These are phyloP conservation scores for Alcedo quadribrachys DNA, from an alignment of 2,797 vertebrate species.

Conservation along the genomic window DNA sequence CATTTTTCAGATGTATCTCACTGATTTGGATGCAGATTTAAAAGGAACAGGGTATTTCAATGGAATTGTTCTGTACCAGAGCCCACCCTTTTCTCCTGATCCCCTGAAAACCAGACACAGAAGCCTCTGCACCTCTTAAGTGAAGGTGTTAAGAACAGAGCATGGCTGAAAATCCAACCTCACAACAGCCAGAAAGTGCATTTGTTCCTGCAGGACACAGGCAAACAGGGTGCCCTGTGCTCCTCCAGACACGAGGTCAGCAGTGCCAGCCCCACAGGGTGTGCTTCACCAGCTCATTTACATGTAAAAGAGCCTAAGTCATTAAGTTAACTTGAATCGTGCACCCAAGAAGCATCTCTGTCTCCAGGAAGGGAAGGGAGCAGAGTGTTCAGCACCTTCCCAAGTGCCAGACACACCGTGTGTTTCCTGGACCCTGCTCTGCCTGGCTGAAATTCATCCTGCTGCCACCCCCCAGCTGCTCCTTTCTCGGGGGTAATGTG, in stretches of 20 bases:
- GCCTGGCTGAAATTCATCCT: neutral
- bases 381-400: neutral
- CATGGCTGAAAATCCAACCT: neutral
- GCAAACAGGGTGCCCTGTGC: neutral
- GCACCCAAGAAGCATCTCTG: neutral
- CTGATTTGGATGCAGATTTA: neutral
- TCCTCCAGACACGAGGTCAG: conserved; percentile 58
- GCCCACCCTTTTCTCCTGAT: neutral
- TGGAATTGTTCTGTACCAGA: neutral
- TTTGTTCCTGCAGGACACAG: neutral
- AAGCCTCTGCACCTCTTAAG: neutral
- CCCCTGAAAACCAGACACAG: neutral
- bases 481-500: neutral
- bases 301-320: neutral
- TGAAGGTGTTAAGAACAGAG: neutral
- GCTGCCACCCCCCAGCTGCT: neutral
- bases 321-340: neutral
- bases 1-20: neutral
- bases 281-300: neutral
- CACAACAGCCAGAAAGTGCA: neutral
- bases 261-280: neutral
- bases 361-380: neutral
- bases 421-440: neutral
- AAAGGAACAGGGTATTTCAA: neutral
- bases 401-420: neutral